Evolutionary conservation across 2,797 vertebrate genomes (phyloP).

Genomic region (Nannoperca obscura): DNA sequence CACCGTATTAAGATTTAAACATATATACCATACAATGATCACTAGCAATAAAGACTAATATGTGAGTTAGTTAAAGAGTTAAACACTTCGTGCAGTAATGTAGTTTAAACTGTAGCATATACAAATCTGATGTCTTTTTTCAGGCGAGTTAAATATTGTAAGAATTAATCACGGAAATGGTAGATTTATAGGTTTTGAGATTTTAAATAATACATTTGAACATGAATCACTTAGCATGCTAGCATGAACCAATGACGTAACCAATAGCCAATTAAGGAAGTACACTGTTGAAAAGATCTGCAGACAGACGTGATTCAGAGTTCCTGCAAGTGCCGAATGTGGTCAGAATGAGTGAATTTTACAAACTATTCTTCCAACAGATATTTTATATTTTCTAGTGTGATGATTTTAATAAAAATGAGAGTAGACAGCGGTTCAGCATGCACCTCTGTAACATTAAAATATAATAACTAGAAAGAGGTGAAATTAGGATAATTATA

Average conservation of each 20-base stretch:
- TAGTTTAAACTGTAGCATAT: not conserved
- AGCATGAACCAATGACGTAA: conserved; percentile 34
- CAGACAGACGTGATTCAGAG: conserved; percentile 12
- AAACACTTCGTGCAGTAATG: not conserved
- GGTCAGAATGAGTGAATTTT: conserved; percentile 3
- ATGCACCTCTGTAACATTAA: not conserved
- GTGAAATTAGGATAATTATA: not conserved
- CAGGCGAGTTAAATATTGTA: not conserved
- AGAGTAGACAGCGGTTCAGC: not conserved
- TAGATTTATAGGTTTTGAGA: conserved; percentile 43
- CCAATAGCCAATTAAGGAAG: conserved; percentile 45
- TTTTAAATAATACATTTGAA: conserved; percentile 36
- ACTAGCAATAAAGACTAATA: not conserved
- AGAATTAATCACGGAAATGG: conserved; percentile 37
- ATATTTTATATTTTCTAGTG: not conserved
- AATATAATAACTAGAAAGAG: not conserved
- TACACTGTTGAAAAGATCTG: conserved; percentile 33
- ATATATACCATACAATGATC: not conserved
- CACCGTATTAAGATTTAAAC: not conserved
- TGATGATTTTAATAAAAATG: not conserved
- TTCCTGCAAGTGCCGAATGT: not conserved
- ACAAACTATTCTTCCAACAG: not conserved
- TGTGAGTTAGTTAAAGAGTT: too few relatives aligned
- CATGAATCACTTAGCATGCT: conserved; percentile 31
- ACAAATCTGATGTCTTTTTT: not conserved